Evolutionary conservation across 2,113 vertebrate genomes (phyloP).

Genomic region (Gymnobelideus leadbeateri): DNA sequence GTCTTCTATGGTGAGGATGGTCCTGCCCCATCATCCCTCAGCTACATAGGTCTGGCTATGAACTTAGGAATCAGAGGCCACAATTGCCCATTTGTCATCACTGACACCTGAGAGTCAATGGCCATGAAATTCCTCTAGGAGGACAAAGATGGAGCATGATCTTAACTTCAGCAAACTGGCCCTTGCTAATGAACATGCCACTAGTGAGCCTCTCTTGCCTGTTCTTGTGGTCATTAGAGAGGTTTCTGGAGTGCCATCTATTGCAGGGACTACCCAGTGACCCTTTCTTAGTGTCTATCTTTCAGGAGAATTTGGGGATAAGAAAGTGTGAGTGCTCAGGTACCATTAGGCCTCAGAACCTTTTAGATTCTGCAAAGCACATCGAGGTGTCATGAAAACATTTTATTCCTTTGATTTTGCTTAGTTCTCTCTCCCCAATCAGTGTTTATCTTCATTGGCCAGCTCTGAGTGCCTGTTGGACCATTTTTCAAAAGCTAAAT

Average conservation of each 20-base stretch:
- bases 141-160: neutral
- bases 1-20: neutral
- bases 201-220: neutral
- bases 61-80: neutral
- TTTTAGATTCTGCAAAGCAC: neutral
- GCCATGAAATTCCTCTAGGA: neutral
- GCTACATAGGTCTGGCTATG: neutral
- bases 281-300: neutral
- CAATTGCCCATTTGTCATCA: neutral
- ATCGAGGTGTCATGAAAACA: neutral
- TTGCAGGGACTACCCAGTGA: rapidly evolving
- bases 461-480: neutral
- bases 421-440: neutral
- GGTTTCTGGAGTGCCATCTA: rapidly evolving
- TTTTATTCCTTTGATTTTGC: neutral
- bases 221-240: neutral
- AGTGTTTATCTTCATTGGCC: neutral
- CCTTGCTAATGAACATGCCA: neutral
- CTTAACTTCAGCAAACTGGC: neutral
- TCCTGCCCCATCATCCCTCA: neutral
- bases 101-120: neutral
- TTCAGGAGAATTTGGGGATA: neutral
- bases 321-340: neutral
- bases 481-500: neutral
- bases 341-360: neutral